Conservation (phyloP, 2,797 vertebrate species). For the Meda fulgida region DNA sequence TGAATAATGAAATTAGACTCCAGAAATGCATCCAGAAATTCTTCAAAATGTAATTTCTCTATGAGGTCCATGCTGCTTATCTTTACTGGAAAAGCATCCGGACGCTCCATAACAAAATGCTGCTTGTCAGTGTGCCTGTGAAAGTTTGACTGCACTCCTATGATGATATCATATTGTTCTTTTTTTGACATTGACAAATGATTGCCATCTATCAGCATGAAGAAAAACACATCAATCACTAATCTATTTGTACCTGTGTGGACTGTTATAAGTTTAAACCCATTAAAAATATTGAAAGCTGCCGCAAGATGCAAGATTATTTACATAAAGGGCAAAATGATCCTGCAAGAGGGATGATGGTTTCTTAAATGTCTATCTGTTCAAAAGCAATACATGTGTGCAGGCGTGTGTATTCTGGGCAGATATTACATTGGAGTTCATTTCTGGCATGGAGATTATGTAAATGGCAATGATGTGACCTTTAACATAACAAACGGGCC, state of each 20-base stretch:
- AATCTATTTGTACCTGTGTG: constrained; percentile 54
- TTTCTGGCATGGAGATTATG: constrained; percentile 85
- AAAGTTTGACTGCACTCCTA: constrained; percentile 70
- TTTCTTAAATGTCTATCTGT: constrained; percentile 74
- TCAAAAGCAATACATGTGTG: constrained; percentile 9
- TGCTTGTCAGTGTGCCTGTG: neutral
- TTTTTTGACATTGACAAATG: constrained; percentile 89
- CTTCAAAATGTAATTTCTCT: neutral
- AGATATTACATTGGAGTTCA: constrained; percentile 73
- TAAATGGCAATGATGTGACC: constrained; percentile 91
- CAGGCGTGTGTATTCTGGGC: constrained; percentile 61
- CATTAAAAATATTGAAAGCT: constrained; percentile 74
- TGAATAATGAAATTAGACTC: constrained; percentile 1
- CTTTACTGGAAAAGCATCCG: constrained; percentile 13
- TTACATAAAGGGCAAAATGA: constrained; percentile 85
- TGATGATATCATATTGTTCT: constrained; percentile 85
- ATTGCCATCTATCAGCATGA: constrained; percentile 86
- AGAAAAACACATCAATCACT: constrained; percentile 79
- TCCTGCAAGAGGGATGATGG: constrained; percentile 87
- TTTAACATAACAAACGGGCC: constrained; percentile 88
- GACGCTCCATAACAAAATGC: neutral
- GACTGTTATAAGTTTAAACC: constrained; percentile 69
- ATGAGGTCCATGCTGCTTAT: neutral
- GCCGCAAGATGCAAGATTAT: constrained; percentile 78
- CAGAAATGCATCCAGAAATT: neutral